phyloP scores from a whole-genome alignment of 23 tunicate genomes.

The Oikopleura dioica region DNA sequence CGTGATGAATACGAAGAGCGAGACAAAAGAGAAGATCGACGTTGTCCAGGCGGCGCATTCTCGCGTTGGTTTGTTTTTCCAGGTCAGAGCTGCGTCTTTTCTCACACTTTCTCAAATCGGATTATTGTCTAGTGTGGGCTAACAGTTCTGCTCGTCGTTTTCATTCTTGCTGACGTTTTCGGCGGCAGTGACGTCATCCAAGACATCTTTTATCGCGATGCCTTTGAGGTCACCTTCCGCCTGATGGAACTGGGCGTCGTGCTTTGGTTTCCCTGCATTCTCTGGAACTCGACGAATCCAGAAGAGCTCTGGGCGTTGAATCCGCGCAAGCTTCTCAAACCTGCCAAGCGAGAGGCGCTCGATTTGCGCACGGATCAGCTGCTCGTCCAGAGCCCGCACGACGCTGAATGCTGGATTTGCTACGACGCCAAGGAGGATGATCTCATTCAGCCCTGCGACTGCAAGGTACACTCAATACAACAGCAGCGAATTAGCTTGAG shows the following conservation, averaged over 20 bases:
- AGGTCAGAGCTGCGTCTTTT: too few relatives aligned
- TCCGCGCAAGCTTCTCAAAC: constrained; percentile 38
- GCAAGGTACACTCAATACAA: neutral
- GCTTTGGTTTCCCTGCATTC: constrained; percentile 86
- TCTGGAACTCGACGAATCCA: constrained; percentile 65
- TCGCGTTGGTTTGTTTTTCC: neutral
- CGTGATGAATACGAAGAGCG: neutral
- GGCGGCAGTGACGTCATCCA: neutral
- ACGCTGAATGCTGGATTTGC: constrained; percentile 87
- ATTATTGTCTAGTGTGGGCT: constrained; percentile 1
- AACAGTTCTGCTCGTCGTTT: neutral
- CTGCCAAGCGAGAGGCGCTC: neutral
- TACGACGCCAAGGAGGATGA: constrained; percentile 21
- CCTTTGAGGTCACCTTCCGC: constrained; percentile 17
- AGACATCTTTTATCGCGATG: neutral
- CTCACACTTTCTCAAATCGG: too few relatives aligned
- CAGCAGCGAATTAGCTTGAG: neutral
- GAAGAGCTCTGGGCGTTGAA: constrained; percentile 69
- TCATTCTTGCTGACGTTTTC: neutral
- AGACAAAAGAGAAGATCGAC: too few relatives aligned
- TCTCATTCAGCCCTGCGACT: neutral
- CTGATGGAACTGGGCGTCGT: constrained; percentile 60
- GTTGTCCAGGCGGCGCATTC: neutral
- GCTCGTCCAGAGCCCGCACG: neutral
- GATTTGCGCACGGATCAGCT: neutral